Evolutionary conservation across 2,888 invertebrate genomes (phyloP).

Genomic region (Drosophila cognata): DNA sequence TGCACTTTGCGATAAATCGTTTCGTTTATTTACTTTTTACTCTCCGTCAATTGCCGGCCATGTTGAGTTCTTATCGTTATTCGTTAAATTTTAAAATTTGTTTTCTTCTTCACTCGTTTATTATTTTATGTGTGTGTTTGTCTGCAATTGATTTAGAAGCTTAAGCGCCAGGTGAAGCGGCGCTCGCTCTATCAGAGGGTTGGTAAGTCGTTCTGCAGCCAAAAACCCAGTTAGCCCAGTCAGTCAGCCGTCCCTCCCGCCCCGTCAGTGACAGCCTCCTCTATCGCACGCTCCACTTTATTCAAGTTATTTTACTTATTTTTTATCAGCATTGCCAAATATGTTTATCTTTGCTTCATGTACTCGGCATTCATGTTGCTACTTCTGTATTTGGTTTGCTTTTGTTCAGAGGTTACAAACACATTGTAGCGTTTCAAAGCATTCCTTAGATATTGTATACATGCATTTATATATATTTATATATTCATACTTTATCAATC

Average conservation of each 20-base stretch:
- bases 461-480: conserved; percentile 4
- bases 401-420: conserved; percentile 9
- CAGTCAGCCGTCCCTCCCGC: conserved; percentile 11
- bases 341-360: conserved; percentile 43
- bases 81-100: conserved; percentile 13
- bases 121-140: conserved; percentile 42
- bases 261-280: not conserved
- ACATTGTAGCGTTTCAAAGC: conserved; percentile 7
- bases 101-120: conserved; percentile 34
- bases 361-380: conserved; percentile 10
- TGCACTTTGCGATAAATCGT: conserved; percentile 52
- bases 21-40: conserved; percentile 37
- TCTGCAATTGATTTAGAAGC: conserved; percentile 86
- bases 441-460: conserved; percentile 12
- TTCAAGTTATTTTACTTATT: conserved; percentile 36
- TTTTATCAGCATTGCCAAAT: conserved; percentile 60
- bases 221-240: conserved; percentile 31
- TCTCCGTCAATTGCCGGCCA: conserved; percentile 29
- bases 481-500: conserved; percentile 4
- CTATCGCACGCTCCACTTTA: conserved; percentile 43
- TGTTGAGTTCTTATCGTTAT: conserved; percentile 43
- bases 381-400: conserved; percentile 25
- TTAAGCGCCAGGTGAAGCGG: conserved; percentile 90
- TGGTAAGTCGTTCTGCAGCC: conserved; percentile 88
- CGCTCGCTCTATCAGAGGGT: conserved; percentile 91